Percentiles rank a stretch among this genome's conserved stretches.
phyloP scores from a whole-genome alignment of 2,113 vertebrate species.

The Sebastes schlegelii region DNA sequence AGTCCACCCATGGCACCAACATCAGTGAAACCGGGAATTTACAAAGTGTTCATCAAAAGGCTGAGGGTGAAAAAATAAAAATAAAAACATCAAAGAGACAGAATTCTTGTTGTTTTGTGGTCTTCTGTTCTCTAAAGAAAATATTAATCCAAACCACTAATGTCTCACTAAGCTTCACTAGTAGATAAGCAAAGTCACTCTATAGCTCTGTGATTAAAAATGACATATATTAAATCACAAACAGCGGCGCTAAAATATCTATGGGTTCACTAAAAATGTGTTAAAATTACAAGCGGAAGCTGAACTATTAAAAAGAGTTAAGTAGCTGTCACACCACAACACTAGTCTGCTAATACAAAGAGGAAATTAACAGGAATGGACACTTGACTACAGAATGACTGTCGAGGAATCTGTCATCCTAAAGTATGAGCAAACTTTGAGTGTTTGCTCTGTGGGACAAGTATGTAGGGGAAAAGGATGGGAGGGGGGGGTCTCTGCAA shows the following conservation, averaged over 20 bases:
- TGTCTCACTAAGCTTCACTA: constrained; percentile 71
- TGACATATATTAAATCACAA: constrained; percentile 76
- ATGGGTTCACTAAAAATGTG: constrained; percentile 72
- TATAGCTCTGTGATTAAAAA: constrained; percentile 77
- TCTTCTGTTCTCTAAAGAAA: constrained; percentile 71
- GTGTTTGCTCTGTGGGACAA: constrained; percentile 68
- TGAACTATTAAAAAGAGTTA: constrained; percentile 76
- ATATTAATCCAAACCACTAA: constrained; percentile 70
- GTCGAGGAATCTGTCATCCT: constrained; percentile 71
- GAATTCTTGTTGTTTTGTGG: constrained; percentile 69
- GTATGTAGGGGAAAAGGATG: constrained; percentile 20
- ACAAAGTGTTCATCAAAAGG: constrained; percentile 60
- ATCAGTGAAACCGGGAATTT: constrained; percentile 72
- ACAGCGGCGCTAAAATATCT: constrained; percentile 71
- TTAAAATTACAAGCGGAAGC: constrained; percentile 80
- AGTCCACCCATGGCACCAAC: constrained; percentile 77
- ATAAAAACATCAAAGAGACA: constrained; percentile 60
- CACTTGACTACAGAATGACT: constrained; percentile 74
- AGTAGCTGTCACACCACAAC: constrained; percentile 79
- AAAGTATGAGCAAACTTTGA: constrained; percentile 68
- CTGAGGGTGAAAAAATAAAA: constrained; percentile 60
- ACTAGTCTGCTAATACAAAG: constrained; percentile 79
- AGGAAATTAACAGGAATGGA: constrained; percentile 75
- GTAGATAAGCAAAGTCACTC: constrained; percentile 75
- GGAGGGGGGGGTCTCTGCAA: constrained; percentile 63